Base-by-base conservation (phyloP, 1,140 invertebrate species). In the Phymastichus coffea region DNA sequence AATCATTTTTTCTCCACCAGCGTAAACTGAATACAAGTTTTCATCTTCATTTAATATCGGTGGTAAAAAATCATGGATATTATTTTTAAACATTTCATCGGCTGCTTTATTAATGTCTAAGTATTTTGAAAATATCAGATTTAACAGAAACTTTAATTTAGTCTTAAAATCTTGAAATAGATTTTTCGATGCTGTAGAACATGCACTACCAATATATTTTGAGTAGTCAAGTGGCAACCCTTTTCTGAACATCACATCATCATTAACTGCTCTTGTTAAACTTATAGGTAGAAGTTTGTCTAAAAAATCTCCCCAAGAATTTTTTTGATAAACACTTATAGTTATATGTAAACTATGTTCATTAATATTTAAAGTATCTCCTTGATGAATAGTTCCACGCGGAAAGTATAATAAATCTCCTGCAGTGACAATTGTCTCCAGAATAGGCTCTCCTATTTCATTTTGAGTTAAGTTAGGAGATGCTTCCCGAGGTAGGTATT, bases 401-500 rank as follows among this genome's bases (percentile, higher is more conserved):
- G 95, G 95, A 67, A 92, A 89, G 76, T 99, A 99, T 0, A 99
- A 77, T 51, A 98, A 71, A 76, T 98, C 95, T 1, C 97, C 96
- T 17, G 93, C 84, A 66, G 91, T 82, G 30, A 99, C 74, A 14
- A 87, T 83, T 0, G 88, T 83, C 69, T 98, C 92, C 57, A 96
- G 75, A 44, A 96, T 86, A 2, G 94, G 93, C 37, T 89, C 76
- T 0, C 88, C 89, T 48, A 93, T 80, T 68, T 97, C 91, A 7
- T 86, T 81, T 61, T 90, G 85, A 10, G 80, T 82, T 63, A 95
- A 92, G 78, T 97, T 95, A 33, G 75, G 79, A 58, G 94, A 97
- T 0, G 95, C 97, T 70, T 82, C 83, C 57, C 92, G 82, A 30
- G 94, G 86, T 12, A 97, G 78, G 6, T 82, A 75, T 75, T 95